Evolutionary conservation across 2,113 vertebrate genomes (phyloP), one percentile per base, ranked within the genome.

Genomic region (Bubalus kerabau): DNA sequence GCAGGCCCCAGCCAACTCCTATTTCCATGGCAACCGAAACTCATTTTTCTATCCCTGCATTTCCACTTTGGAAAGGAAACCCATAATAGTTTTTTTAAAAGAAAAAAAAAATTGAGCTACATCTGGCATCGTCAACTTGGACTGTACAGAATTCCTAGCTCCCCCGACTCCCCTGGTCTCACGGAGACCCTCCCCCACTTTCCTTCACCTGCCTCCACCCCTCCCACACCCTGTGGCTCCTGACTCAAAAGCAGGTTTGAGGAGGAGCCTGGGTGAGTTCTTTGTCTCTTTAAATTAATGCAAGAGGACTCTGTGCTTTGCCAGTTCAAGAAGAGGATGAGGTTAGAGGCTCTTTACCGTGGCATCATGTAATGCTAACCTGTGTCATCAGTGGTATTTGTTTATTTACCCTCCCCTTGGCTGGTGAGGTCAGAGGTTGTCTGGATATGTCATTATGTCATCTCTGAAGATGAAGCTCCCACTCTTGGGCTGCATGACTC

Each of bases 11-110:
- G 83, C 96, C 96, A 98, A 81, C 93, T 89, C 94, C 83, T n/a
- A 83, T 95, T 98, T 90, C 98, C 95, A 98, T 96, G 95, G 98
- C 96, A 99, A 98, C 97, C 60, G 11, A 93, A 19, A 98, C 24
- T 64, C 54, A 9, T 23, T 98, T 97, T 98, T 95, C 95, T 32
- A 98, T 96, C 67, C 78, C 24, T 92, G 26, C 90, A 12, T 92
- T 97, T 98, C 98, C 92, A 96, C 95, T 97, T 98, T 94, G 94
- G 89, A 91, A 96, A 98, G 52, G n/a, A 98, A 97, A 62, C 21
- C 60, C 56, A 32, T 83, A 82, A 97, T 17, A 92, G 52, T 57
- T 82, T 87, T 94, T 94, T 96, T 95, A 36, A 64, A 78, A 92
- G 56, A 36, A 48, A 86, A 76, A 84, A 59, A 87, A 4, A 81